These are phyloP conservation scores for Anoplophora glabripennis DNA, from an alignment of 1,140 invertebrate species.

Conservation along the genomic window DNA sequence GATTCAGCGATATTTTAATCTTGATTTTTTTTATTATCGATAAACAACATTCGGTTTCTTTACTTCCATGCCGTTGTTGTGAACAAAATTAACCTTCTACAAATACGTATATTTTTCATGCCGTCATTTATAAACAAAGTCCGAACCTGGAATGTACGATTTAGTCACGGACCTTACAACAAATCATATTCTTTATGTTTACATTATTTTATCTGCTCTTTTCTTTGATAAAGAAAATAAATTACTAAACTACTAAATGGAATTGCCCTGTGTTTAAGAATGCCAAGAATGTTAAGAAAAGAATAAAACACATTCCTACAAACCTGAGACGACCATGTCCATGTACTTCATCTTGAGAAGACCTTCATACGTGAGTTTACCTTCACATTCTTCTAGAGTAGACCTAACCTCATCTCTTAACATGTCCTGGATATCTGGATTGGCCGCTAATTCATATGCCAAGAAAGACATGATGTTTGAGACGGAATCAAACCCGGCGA, in stretches of 20 bases:
- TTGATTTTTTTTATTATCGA: too few species aligned
- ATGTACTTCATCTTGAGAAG: slow-evolving; percentile 36
- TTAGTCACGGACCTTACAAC: too few species aligned
- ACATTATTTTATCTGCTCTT: too few species aligned
- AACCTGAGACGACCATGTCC: slow-evolving; percentile 41
- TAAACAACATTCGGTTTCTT: too few species aligned
- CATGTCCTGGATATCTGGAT: slow-evolving; percentile 54
- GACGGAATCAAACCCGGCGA: slow-evolving; percentile 63
- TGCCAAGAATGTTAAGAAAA: too few species aligned
- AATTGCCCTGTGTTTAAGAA: neutral
- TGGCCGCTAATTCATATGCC: slow-evolving; percentile 51
- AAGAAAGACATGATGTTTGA: slow-evolving; percentile 40
- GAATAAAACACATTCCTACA: neutral
- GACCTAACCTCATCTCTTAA: slow-evolving; percentile 43
- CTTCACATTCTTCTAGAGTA: slow-evolving; percentile 14
- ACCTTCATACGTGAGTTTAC: slow-evolving; percentile 34
- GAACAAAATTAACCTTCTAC: too few species aligned
- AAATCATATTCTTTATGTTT: too few species aligned
- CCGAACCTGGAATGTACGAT: too few species aligned
- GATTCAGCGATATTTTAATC: too few species aligned
- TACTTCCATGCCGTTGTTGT: too few species aligned
- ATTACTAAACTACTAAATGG: neutral
- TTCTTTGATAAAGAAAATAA: neutral
- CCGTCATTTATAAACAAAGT: too few species aligned
- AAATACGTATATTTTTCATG: too few species aligned